Conservation (phyloP, 2,888 invertebrate genomes). For the Lithophane leautieri region DNA sequence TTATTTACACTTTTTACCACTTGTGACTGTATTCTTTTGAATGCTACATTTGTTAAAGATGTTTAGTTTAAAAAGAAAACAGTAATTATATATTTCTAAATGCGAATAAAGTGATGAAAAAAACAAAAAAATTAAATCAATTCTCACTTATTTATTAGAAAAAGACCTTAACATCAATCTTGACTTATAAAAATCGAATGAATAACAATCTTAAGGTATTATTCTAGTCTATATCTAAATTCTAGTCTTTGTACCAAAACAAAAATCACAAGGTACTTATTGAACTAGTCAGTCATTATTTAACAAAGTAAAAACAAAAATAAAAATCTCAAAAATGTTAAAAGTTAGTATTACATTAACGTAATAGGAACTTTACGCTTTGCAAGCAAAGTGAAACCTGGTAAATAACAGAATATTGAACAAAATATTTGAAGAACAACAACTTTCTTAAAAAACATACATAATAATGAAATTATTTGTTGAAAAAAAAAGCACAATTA, state of each 20-base stretch:
- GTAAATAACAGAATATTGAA: constrained; percentile 18
- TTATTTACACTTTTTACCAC: constrained; percentile 43
- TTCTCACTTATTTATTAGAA: constrained; percentile 11
- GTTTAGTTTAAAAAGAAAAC: constrained; percentile 44
- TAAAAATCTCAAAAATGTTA: too few species aligned
- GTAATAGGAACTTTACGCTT: constrained; percentile 9
- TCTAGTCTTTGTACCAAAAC: constrained; percentile 20
- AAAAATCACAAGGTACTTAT: too few species aligned
- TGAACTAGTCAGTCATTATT: too few species aligned
- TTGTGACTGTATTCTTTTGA: constrained; percentile 49
- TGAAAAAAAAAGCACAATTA: too few species aligned
- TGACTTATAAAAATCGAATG: constrained; percentile 17
- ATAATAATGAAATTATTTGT: background rate
- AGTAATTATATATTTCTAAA: constrained; percentile 29
- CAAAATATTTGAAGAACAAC: constrained; percentile 25
- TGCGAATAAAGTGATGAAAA: constrained; percentile 11
- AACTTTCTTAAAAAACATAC: constrained; percentile 14
- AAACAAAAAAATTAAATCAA: constrained; percentile 1
- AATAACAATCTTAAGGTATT: constrained; percentile 9
- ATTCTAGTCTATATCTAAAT: constrained; percentile 1
- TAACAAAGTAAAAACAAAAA: constrained; percentile 4
- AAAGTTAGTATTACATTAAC: background rate
- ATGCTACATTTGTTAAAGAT: constrained; percentile 37
- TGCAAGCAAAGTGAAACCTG: constrained; percentile 5
- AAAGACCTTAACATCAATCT: constrained; percentile 12